Percentiles rank a stretch among this genome's conserved stretches.
Conservation (phyloP, 2,797 vertebrate species). For the Champsocephalus gunnari region DNA sequence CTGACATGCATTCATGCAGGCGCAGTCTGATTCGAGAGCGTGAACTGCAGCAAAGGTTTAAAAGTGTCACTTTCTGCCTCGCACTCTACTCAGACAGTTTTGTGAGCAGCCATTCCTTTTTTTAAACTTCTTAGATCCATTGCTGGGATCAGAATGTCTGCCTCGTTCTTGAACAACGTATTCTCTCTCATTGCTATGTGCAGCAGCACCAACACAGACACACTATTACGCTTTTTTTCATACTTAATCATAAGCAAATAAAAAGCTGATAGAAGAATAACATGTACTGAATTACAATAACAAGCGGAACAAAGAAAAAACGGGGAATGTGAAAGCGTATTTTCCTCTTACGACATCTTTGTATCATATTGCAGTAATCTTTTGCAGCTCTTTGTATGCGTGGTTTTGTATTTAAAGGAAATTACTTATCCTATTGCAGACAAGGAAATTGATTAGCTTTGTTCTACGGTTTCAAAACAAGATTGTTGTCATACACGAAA, state of each 20-base stretch:
- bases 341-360: slow-evolving; percentile 48
- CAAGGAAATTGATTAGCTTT: slow-evolving; percentile 50
- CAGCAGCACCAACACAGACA: not conserved
- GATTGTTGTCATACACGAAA: slow-evolving; percentile 49
- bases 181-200: not conserved
- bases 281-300: slow-evolving; percentile 55
- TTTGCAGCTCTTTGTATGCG: slow-evolving; percentile 20
- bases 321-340: not conserved
- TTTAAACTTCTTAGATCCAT: slow-evolving; percentile 23
- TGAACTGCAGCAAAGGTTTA: slow-evolving; percentile 24
- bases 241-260: slow-evolving; percentile 26
- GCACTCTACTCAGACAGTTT: slow-evolving; percentile 24
- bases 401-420: slow-evolving; percentile 47
- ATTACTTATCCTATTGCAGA: slow-evolving; percentile 41
- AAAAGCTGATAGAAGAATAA: slow-evolving; percentile 33
- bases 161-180: slow-evolving; percentile 1
- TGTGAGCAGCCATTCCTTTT: slow-evolving; percentile 33
- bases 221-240: not conserved
- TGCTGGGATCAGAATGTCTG: slow-evolving; percentile 4
- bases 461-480: slow-evolving; percentile 56
- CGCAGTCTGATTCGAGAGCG: slow-evolving; percentile 25
- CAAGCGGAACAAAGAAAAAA: slow-evolving; percentile 27
- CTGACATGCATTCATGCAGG: slow-evolving; percentile 47
- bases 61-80: slow-evolving; percentile 30
- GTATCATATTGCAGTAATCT: slow-evolving; percentile 32